Evolutionary conservation across 2,113 vertebrate genomes (phyloP), one percentile per base, ranked within the genome.

Genomic region (Clupea harengus): DNA sequence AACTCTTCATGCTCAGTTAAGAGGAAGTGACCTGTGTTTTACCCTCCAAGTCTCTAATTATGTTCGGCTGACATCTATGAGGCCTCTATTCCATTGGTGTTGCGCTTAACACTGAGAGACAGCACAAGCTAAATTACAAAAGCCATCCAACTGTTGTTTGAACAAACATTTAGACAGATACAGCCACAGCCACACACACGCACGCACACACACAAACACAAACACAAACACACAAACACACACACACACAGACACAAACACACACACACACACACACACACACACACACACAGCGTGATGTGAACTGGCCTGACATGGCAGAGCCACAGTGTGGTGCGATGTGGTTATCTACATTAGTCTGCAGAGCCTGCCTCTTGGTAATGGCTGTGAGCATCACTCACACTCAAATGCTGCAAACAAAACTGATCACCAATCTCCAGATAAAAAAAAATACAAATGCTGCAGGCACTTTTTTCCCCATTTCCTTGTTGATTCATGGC

Each of bases 371-470:
- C 11, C 60, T 67, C 25, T 67, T 25, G 9, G 49, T 9, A 86
- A 84, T 84, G 82, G 83, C 86, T 75, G 47, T 45, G 18, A 83
- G 20, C 82, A 84, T 83, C n/a, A 83, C 67, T 81, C 54, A 52
- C 82, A 83, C 78, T 60, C 4, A 60, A 46, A 57, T 0, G 50
- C 50, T 25, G 13, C 17, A 75, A 75, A 28, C 13, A 39, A 13
- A 75, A 75, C 39, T 75, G 67, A 22, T 82, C 80, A 86, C 80
- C 75, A 67, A 83, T 86, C 80, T 32, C n/a, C 50, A 49, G 86
- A n/a, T 39, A 67, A 83, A 88, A 92, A 88, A 89, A 90, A 89
- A 83, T 87, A 92, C 87, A 89, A 90, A 89, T 90, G 92, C 92
- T 75, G 32, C 28, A 4, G 39, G 67, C 32, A 32, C 67, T 39